Base-by-base conservation (phyloP, 1,140 invertebrate species). In the Plutomurus gul region DNA sequence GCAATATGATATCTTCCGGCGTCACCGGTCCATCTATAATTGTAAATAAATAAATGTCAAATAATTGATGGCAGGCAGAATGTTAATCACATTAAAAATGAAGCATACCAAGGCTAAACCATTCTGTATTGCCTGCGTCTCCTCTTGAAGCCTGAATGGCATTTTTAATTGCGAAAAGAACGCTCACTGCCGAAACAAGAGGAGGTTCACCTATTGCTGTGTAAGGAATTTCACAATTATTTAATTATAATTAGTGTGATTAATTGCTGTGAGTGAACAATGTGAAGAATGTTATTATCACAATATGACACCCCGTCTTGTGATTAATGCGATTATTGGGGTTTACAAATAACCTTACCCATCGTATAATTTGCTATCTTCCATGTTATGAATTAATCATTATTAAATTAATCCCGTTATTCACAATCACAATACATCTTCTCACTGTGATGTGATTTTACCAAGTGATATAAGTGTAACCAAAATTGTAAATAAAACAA, bases 161-260 rank as follows among this genome's bases (percentile, higher is more conserved):
- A 65, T 92, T 87, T 79, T 91, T 88, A 46, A 94, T 88, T 20
- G 94, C 94, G 82, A 93, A 89, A 47, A 92, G 89, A 37, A 93
- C 88, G 4, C 87, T 86, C 47, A 88, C 87, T 36, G 89, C 88
- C 86, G 94, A 13, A 25, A 37, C 43, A 6, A 78, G 6, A 10
- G 77, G 77, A 6, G 77, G 56, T 33, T 78, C 77, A 4, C 77
- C 77, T 22, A 43, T 72, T 8, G 76, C 76, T 77, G 20, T 36
- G 25, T 13, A 74, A 40, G 8, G 13, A 27, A 74, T 40, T n/a
- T 20, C 16, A n/a, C 16, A 56, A 56, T 3, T 3, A 56, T 56
- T 22, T 22, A n/a, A n/a, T n/a, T n/a, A n/a, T n/a, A n/a, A n/a
- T n/a, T n/a, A n/a, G n/a, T n/a, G n/a, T n/a, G n/a, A n/a, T n/a